Base-by-base conservation (phyloP, 1,140 invertebrate genomes). In the Teleopsis dalmanni region DNA sequence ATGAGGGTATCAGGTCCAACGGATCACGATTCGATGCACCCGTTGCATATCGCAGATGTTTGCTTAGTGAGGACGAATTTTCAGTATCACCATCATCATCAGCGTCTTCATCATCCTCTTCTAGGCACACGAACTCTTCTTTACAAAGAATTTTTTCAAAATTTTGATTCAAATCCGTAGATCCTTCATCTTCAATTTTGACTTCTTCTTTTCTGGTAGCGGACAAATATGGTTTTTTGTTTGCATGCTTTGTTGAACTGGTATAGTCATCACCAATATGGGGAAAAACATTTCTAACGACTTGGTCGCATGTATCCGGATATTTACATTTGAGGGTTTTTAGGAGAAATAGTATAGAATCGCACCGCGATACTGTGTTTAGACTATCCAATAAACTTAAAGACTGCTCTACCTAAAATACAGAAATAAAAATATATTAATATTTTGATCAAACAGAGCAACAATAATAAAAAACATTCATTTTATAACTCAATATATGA, bases 81-180 rank as follows among this genome's bases (percentile, higher is more conserved):
- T 67, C 59, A 29, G 58, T 40, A 19, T 48, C 47, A 11, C n/a
- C 44, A 43, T 45, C 47, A 46, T 45, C 47, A 14, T 13, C 35
- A 36, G 29, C 37, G 25, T 33, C 43, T 22, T 43, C 42, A 27
- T 68, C 60, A 42, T 69, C 65, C 41, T 66, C 65, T 45, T 65
- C 62, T 55, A 62, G 55, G 58, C 62, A 66, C 57, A 59, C 51
- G 35, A 66, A 60, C 53, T 69, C 65, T 48, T 69, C 65, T 37
- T 69, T 69, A 47, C 65, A 69, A 23, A 66, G 58, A 45, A 69
- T 69, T 44, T 69, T 69, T 49, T 69, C 65, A 48, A 69, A 69
- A 52, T 69, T 69, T 46, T 69, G 65, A 60, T 69, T 69, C 9
- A 69, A 56, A 57, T 69, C 65, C n/a, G 58, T 60, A 9, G 65